Base-by-base conservation (phyloP, 2,113 vertebrate species). In the Ciconia boyciana region DNA sequence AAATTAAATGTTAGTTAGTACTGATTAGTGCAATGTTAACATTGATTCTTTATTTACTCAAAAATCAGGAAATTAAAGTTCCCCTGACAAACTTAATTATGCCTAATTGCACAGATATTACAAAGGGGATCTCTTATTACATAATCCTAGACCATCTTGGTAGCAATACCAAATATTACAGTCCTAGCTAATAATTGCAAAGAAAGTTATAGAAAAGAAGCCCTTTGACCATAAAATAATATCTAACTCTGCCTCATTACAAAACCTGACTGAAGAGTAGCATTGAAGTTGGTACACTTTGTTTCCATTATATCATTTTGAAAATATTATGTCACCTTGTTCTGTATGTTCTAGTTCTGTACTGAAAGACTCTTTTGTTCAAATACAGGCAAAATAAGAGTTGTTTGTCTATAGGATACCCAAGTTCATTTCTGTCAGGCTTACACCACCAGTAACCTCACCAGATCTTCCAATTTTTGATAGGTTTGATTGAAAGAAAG, bases 51-150 rank as follows among this genome's bases (percentile, higher is more conserved):
- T 95, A 93, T 95, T 95, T 96, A 95, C 89, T 91, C 62, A 89
- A 94, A 96, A 96, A 94, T 95, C 87, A 93, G 94, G 87, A 96
- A 95, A 92, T 97, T 94, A 89, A 95, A 31, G 66, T 96, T 94
- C 74, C 87, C 76, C 70, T 91, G 91, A 93, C 87, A 95, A 97
- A 94, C 87, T 95, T 96, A 91, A 95, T 94, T 96, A 91, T 93
- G 87, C 66, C 57, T 96, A 92, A 96, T 96, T 93, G 65, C 70
- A 85, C 36, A 94, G 83, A 89, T 95, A 95, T 70, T 96, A 85
- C 95, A 94, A 93, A 95, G 71, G 89, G 46, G 78, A 87, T 94
- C 87, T 96, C 84, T 85, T 75, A 75, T 88, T 95, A 87, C 83
- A 62, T 79, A 87, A 87, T 93, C 84, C 69, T 54, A 91, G 78